These are phyloP conservation scores for Torymus auratus DNA, from an alignment of 2,888 invertebrate genomes.

Conservation along the genomic window DNA sequence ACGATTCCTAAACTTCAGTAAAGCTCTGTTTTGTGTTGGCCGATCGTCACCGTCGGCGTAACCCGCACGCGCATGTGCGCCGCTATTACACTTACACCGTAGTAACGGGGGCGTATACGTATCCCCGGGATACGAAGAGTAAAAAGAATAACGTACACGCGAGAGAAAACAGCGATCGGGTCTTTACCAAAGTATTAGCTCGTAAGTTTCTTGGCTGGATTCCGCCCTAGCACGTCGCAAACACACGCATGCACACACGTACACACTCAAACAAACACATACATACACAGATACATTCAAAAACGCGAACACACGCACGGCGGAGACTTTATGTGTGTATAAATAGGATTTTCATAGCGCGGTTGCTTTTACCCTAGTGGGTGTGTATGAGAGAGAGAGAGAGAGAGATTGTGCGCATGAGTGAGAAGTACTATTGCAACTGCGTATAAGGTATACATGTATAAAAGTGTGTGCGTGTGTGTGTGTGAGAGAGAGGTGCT, in stretches of 20 bases:
- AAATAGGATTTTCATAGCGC: slow-evolving; percentile 34
- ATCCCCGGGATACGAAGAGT: neutral
- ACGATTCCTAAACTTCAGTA: slow-evolving; percentile 12
- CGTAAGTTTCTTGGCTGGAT: slow-evolving; percentile 63
- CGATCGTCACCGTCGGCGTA: no score
- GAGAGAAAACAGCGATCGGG: slow-evolving; percentile 61
- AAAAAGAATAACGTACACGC: neutral
- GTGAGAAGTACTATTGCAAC: slow-evolving; percentile 11
- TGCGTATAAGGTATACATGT: slow-evolving; percentile 1
- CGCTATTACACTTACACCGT: no score
- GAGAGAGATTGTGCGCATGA: neutral
- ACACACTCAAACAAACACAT: no score
- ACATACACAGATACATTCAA: no score
- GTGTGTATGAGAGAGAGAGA: neutral
- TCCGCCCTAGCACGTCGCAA: neutral
- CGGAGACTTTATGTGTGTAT: slow-evolving; percentile 36
- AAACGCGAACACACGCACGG: neutral
- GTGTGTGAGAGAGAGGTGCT: neutral
- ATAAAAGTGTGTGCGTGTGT: neutral
- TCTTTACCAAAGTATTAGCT: slow-evolving; percentile 73
- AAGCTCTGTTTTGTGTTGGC: no score
- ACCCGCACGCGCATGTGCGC: no score
- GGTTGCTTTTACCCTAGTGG: slow-evolving; percentile 2
- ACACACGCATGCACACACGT: no score
- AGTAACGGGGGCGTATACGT: no score